These are phyloP conservation scores for Pantherophis vulpinus DNA, from an alignment of 2,797 vertebrate genomes.

Conservation along the genomic window DNA sequence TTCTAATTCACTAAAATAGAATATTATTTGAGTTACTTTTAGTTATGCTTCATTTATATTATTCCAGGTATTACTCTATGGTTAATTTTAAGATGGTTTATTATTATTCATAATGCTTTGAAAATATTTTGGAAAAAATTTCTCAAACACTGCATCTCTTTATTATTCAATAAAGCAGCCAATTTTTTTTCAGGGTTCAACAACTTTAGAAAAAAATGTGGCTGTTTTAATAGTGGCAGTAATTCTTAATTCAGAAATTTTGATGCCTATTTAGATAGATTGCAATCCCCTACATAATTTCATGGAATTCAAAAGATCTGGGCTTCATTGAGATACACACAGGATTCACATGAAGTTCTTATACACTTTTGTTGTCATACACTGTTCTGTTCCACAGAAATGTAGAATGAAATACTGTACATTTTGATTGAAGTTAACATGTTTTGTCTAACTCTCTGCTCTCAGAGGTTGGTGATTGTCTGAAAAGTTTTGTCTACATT, in stretches of 20 bases:
- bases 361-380: background rate
- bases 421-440: conserved; percentile 53
- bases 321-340: background rate
- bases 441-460: conserved; percentile 65
- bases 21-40: conserved; percentile 4
- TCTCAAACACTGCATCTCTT: background rate
- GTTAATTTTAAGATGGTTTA: background rate
- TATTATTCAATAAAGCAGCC: background rate
- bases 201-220: background rate
- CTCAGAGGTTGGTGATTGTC: conserved; percentile 62
- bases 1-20: background rate
- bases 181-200: background rate
- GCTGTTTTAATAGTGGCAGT: background rate
- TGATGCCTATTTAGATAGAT: background rate
- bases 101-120: background rate
- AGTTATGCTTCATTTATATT: conserved; percentile 27
- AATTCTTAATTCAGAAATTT: background rate
- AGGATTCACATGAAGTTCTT: conserved; percentile 46
- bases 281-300: background rate
- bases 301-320: background rate
- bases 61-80: conserved; percentile 33
- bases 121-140: background rate
- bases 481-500: conserved; percentile 64
- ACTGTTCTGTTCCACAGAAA: conserved; percentile 16
- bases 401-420: conserved; percentile 53